Evolutionary conservation across 2,888 invertebrate species (phyloP), one percentile per base, ranked within the genome.

Genomic region (Allygus modestus): DNA sequence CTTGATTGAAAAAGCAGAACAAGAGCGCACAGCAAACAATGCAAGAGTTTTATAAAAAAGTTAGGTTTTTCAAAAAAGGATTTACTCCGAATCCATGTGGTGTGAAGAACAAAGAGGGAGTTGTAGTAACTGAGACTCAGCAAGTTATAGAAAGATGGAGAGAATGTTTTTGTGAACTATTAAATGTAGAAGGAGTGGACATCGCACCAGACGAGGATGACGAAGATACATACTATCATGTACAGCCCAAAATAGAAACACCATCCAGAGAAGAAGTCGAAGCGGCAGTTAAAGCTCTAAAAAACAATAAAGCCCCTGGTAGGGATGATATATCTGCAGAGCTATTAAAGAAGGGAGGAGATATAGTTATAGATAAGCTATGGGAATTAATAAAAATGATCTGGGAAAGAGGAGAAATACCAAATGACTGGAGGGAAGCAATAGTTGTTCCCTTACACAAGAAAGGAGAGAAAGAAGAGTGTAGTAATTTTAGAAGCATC

Each of bases 21-120:
- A 83, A 51, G 75, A 71, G 2, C 43, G 51, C 46, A 83, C 51
- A 20, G 26, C 71, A 73, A 83, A 73, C 15, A 83, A 71, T n/a
- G 28, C 71, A 41, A 73, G 69, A 31, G 73, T 71, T 81, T 33
- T 81, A 58, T 20, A 73, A 23, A 26, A 82, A 69, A 82, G 31
- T 65, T 37, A 28, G 65, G 7, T 69, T 82, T 17, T 82, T 82
- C 71, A 82, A 71, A 46, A 43, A 69, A 65, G 51, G 71, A 26
- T 65, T 43, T 28, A 4, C 43, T 17, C 71, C 82, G 0, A 7
- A 28, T 1, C 9, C 54, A 9, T 54, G 58, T 31, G 81, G 81
- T 17, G 81, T 58, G 31, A 81, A 81, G 33, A 31, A 33, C 20
- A 81, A 81, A 58, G 81, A 54, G 4, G 77, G 77, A 2, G 5